Percentiles rank a stretch among this genome's conserved stretches.
Conservation (phyloP, 2,113 vertebrate genomes). For the Anarrhichthys ocellatus region DNA sequence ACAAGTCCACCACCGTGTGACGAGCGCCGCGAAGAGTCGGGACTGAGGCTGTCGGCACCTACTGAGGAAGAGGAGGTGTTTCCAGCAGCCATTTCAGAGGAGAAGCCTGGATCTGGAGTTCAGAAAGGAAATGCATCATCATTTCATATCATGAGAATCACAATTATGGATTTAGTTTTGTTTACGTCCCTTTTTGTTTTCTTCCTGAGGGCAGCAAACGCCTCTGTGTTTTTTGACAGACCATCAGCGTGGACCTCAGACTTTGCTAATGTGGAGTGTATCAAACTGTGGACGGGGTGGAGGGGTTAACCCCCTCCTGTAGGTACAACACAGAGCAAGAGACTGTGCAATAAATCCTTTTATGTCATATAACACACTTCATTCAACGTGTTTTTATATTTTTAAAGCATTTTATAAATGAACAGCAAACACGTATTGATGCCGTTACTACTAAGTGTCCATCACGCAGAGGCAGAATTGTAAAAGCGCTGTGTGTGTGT, state of each 20-base stretch:
- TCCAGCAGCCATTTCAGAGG: slow-evolving; percentile 29
- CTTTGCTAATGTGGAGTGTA: neutral
- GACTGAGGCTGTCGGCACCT: neutral
- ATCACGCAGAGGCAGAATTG: slow-evolving; percentile 36
- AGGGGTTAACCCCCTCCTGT: neutral
- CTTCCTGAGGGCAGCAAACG: slow-evolving; percentile 17
- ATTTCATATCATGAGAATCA: slow-evolving; percentile 65
- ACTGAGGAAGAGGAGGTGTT: slow-evolving; percentile 2
- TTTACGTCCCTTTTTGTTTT: slow-evolving; percentile 26
- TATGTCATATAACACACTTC: slow-evolving; percentile 79
- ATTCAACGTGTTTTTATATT: slow-evolving; percentile 73
- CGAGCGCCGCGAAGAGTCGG: neutral
- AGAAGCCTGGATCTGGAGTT: slow-evolving; percentile 24
- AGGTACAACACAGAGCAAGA: slow-evolving; percentile 65
- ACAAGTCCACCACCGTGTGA: slow-evolving; percentile 93
- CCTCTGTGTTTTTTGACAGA: neutral
- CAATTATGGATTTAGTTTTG: slow-evolving; percentile 22
- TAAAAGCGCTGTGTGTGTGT: slow-evolving; percentile 9
- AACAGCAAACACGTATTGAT: slow-evolving; percentile 48
- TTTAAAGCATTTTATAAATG: slow-evolving; percentile 72
- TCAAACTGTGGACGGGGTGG: slow-evolving; percentile 14
- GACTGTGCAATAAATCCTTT: slow-evolving; percentile 89
- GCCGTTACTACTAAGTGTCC: slow-evolving; percentile 64
- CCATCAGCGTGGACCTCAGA: slow-evolving; percentile 29
- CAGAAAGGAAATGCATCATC: slow-evolving; percentile 49